Base-by-base conservation (phyloP, 2,113 vertebrate species). In the Centropristis striata region DNA sequence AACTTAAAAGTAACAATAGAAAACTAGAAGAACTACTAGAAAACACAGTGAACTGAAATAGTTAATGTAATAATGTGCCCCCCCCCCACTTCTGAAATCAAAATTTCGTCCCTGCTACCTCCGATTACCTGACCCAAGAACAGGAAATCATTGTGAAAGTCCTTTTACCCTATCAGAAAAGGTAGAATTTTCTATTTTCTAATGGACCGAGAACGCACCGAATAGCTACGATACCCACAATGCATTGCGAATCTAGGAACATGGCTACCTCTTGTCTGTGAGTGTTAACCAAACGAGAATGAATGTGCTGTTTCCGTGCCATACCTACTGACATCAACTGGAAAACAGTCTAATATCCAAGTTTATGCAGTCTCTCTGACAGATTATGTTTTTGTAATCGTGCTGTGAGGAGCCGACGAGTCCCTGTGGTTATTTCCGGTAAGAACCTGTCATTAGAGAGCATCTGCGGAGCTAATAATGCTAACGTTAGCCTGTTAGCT, bases 241-340 rank as follows among this genome's bases (percentile, higher is more conserved):
- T 90, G 79, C 92, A 89, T n/a, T 73, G 65, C 75, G 74, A 14
- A n/a, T 6, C 3, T 32, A 58, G 10, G 6, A 90, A 51, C 57
- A 93, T 93, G 92, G 90, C 78, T 12, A 88, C 41, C 68, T 37
- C 39, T 59, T 9, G 3, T 0, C 1, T n/a, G 10, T 58, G 20
- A 54, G 41, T 46, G 78, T 51, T 68, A 53, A 36, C 36, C 8
- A 8, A 37, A 57, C 5, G 28, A 72, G 79, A 66, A 88, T 90
- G 66, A 88, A 75, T 49, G 47, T 51, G 55, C 27, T 18, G 42
- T 78, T 73, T 32, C 14, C 0, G 41, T 18, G 36, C 16, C 0
- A 9, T 2, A 57, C 3, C 7, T 37, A n/a, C 28, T 77, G 47
- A 75, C 5, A 37, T 64, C 23, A 13, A 7, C 1, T 8, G 2